Conservation (phyloP, 2,113 vertebrate genomes). For the Hypanus sabinus region DNA sequence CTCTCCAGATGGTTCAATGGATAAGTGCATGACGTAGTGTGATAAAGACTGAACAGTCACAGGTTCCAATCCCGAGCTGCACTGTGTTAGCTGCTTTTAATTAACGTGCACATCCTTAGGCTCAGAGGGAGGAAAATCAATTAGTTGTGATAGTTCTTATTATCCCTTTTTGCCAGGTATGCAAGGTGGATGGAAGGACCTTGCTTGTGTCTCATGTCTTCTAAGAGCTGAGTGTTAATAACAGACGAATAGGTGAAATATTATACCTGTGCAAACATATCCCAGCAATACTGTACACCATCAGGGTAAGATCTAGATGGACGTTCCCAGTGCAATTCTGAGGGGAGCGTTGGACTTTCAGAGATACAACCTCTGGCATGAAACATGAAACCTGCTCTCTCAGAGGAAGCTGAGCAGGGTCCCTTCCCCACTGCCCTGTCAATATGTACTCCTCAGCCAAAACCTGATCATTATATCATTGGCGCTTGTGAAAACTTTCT, state of each 20-base stretch:
- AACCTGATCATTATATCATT: background rate
- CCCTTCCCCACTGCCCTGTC: background rate
- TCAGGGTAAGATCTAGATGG: background rate
- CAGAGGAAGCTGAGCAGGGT: background rate
- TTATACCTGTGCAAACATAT: background rate
- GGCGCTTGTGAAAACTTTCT: background rate
- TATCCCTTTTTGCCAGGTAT: background rate
- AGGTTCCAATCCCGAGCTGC: background rate
- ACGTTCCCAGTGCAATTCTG: background rate
- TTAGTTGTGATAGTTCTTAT: background rate
- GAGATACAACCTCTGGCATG: background rate
- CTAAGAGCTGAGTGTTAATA: background rate
- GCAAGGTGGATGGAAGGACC: background rate
- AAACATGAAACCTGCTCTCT: background rate
- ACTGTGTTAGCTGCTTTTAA: background rate
- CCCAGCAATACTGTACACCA: background rate
- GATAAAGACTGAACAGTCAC: background rate
- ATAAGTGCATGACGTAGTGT: background rate
- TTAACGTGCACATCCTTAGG: background rate
- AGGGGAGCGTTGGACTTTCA: background rate
- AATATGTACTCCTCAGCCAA: background rate
- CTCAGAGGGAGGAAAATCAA: background rate
- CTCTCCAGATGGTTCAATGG: background rate
- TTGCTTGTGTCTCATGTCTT: background rate
- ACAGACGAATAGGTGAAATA: background rate